A percentile compares a stretch with the other conserved stretches of the same genome.
Conservation (phyloP, 2,888 invertebrate species). For the Saturnia japonica region DNA sequence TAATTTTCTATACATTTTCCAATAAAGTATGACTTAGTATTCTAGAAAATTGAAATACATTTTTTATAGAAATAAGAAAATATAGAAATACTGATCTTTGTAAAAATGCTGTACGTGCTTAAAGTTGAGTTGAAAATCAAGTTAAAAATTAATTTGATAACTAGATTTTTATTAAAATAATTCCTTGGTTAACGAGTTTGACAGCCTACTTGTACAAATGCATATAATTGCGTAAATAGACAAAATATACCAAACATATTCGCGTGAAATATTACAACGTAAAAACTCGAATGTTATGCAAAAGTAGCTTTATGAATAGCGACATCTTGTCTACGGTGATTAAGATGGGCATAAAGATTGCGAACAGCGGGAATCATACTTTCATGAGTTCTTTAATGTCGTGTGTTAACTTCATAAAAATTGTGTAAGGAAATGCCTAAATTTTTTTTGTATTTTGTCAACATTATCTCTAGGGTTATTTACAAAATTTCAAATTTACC, state of each 20-base stretch:
- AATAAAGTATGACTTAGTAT: no score
- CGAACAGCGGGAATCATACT: conserved; percentile 28
- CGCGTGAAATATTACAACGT: conserved; percentile 26
- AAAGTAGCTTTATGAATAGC: conserved; percentile 35
- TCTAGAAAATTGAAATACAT: no score
- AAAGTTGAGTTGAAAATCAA: no score
- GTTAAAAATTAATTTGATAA: no score
- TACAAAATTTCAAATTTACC: neutral
- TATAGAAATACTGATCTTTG: no score
- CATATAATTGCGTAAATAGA: conserved; percentile 24
- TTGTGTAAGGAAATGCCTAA: neutral
- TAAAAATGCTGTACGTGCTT: no score
- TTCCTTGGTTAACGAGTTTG: neutral
- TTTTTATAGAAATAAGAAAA: no score
- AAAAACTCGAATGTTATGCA: conserved; percentile 37
- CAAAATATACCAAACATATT: conserved; percentile 22
- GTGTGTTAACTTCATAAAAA: conserved; percentile 13
- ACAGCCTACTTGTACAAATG: conserved; percentile 1
- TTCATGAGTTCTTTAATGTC: conserved; percentile 27
- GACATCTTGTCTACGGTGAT: conserved; percentile 36
- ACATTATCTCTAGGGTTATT: neutral
- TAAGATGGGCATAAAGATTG: conserved; percentile 52
- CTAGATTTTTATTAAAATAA: neutral
- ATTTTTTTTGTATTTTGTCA: neutral
- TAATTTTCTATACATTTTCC: no score